These are phyloP conservation scores for Erebia aethiops DNA, from an alignment of 2,888 invertebrate species.

Conservation along the genomic window DNA sequence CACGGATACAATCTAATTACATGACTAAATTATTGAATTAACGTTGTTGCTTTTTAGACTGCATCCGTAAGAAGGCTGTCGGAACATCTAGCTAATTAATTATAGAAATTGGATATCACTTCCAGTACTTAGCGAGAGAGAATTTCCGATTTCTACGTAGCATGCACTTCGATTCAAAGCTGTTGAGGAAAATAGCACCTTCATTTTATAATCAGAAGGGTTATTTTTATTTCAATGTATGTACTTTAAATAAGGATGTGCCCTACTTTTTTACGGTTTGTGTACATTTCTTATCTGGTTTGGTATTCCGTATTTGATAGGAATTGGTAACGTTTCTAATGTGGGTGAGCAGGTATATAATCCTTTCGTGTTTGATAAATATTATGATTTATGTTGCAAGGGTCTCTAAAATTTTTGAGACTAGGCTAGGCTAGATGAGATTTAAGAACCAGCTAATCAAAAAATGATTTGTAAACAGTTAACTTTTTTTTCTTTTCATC, in stretches of 20 bases:
- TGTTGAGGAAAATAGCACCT: slow-evolving; percentile 13
- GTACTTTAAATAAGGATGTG: background rate
- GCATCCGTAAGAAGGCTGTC: slow-evolving; percentile 27
- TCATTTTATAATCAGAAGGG: background rate
- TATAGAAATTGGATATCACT: slow-evolving; percentile 37
- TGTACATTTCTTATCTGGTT: slow-evolving; percentile 26
- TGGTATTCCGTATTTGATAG: background rate
- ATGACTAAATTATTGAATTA: background rate
- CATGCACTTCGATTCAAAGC: slow-evolving; percentile 8
- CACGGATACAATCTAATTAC: background rate
- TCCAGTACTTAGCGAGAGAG: slow-evolving; percentile 34
- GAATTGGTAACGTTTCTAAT: slow-evolving; percentile 22
- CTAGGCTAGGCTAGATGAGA: background rate
- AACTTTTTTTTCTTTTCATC: no score
- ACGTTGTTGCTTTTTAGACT: background rate
- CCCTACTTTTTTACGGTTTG: slow-evolving; percentile 22
- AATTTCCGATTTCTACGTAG: slow-evolving; percentile 37
- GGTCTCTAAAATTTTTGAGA: background rate
- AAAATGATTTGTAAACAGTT: background rate
- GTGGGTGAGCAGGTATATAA: slow-evolving; percentile 7
- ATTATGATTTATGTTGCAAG: background rate
- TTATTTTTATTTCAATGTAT: slow-evolving; percentile 7
- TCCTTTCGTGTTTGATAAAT: background rate
- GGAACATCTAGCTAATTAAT: slow-evolving; percentile 27
- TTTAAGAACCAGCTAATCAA: background rate